Conservation (phyloP, 1,140 invertebrate species). For the Drosophila quadrilineata region DNA sequence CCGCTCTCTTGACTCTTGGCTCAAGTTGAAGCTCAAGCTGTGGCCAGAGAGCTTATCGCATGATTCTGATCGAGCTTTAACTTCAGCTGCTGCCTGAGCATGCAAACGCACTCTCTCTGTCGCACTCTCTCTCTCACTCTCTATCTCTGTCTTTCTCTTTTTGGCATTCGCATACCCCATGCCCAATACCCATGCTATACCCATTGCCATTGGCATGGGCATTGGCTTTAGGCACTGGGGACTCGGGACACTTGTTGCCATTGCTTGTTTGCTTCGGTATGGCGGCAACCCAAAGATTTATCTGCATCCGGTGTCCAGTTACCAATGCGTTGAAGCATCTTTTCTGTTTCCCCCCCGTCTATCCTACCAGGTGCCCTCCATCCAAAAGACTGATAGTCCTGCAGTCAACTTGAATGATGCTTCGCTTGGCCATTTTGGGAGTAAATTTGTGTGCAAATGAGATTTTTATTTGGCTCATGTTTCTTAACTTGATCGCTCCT, state of each 20-base stretch:
- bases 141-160: too few species aligned
- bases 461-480: conserved; percentile 78
- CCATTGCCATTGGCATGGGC: conserved; percentile 8
- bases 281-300: conserved; percentile 70
- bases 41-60: conserved; percentile 76
- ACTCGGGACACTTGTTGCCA: conserved; percentile 8
- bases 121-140: too few species aligned
- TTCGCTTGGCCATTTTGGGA: conserved; percentile 65
- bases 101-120: too few species aligned
- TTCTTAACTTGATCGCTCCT: conserved; percentile 33
- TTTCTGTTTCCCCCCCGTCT: too few species aligned
- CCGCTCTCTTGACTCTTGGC: too few species aligned
- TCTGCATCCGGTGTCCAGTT: conserved; percentile 80
- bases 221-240: conserved; percentile 31
- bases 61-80: conserved; percentile 80
- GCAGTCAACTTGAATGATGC: conserved; percentile 74
- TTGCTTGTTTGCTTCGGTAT: conserved; percentile 3
- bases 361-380: too few species aligned
- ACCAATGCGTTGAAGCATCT: too few species aligned
- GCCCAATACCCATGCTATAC: too few species aligned
- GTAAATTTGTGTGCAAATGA: conserved; percentile 79
- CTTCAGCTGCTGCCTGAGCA: conserved; percentile 21
- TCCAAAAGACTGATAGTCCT: background rate
- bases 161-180: too few species aligned
- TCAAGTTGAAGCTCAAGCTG: too few species aligned